phyloP scores from a whole-genome alignment of 2,113 vertebrate species.

The Malaclemys terrapin region DNA sequence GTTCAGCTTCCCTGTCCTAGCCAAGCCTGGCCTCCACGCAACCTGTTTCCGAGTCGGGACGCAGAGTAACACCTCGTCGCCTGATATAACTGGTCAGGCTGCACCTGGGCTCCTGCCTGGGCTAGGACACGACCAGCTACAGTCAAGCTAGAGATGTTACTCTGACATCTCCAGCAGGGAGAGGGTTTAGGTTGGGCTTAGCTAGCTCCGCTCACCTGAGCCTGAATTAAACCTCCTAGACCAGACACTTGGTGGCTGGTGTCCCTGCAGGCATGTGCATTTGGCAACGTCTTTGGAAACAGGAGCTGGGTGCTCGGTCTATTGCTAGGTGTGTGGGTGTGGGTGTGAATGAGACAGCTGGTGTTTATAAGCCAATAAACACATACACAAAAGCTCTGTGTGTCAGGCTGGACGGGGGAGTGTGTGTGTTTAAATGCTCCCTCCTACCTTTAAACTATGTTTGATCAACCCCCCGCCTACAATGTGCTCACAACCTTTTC shows the following conservation, averaged over 20 bases:
- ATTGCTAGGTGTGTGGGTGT: not conserved
- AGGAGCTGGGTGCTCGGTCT: not conserved
- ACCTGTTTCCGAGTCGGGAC: no score
- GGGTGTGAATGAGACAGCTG: not conserved
- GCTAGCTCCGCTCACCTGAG: not conserved
- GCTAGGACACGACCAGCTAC: no score
- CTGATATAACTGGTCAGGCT: no score
- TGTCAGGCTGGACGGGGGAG: not conserved
- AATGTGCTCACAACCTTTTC: not conserved
- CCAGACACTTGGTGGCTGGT: not conserved
- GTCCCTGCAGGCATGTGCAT: not conserved
- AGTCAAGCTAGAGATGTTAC: not conserved
- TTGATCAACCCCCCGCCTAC: not conserved
- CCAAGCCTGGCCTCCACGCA: no score
- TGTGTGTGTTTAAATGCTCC: not conserved
- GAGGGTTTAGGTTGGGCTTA: not conserved
- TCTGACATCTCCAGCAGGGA: not conserved
- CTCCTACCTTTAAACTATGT: not conserved
- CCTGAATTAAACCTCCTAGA: not conserved
- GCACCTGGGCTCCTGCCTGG: no score
- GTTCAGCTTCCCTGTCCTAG: no score
- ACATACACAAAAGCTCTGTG: not conserved
- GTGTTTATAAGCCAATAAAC: not conserved
- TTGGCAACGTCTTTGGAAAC: not conserved
- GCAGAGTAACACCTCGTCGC: no score